phyloP scores from a whole-genome alignment of 2,888 invertebrate species.

The Archips crataeganus region DNA sequence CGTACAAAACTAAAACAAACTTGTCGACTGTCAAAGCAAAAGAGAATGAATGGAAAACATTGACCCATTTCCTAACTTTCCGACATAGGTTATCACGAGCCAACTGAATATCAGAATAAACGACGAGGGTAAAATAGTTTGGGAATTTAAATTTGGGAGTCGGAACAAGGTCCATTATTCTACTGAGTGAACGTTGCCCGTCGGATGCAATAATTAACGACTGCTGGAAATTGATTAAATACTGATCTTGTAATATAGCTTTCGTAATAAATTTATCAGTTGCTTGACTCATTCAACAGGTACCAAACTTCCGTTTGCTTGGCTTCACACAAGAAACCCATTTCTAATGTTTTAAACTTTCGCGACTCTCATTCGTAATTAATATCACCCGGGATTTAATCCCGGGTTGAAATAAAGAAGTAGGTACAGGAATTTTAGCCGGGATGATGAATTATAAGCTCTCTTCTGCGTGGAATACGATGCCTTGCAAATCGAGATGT shows the following conservation, averaged over 20 bases:
- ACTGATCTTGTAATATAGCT: not conserved
- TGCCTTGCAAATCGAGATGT: too few relatives aligned
- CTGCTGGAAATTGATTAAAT: not conserved
- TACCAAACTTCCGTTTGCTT: not conserved
- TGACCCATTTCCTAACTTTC: slow-evolving; percentile 34
- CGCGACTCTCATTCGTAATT: too few relatives aligned
- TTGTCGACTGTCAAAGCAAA: slow-evolving; percentile 27
- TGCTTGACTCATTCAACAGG: not conserved
- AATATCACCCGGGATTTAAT: too few relatives aligned
- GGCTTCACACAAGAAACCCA: not conserved
- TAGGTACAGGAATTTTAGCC: too few relatives aligned
- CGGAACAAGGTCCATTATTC: slow-evolving; percentile 19
- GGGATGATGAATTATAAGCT: too few relatives aligned
- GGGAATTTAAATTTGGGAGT: slow-evolving; percentile 17
- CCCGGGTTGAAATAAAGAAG: too few relatives aligned
- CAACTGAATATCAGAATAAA: slow-evolving; percentile 11
- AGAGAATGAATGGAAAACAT: slow-evolving; percentile 28
- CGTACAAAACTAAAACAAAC: slow-evolving; percentile 10
- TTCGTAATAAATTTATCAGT: not conserved
- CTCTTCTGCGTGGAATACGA: too few relatives aligned
- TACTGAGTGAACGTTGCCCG: slow-evolving; percentile 2
- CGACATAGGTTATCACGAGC: slow-evolving; percentile 17
- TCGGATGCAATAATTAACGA: slow-evolving; percentile 10
- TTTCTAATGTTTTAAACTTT: too few relatives aligned
- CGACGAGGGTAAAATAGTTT: slow-evolving; percentile 23